Conservation (phyloP, 2,888 invertebrate genomes). For the Lochmaea crataegi region DNA sequence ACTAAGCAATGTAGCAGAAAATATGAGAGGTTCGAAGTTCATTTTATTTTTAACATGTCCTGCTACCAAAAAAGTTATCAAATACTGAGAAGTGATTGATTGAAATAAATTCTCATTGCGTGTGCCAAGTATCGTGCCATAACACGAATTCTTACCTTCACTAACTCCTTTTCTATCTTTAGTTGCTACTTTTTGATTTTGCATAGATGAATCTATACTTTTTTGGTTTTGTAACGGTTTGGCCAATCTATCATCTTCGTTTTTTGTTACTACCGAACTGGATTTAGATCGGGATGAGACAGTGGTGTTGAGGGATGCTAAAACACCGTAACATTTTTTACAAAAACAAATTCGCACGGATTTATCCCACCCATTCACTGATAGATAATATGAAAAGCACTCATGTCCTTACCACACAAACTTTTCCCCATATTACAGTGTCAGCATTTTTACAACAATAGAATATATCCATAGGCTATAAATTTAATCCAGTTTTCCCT, state of each 20-base stretch:
- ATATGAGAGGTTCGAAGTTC: not conserved
- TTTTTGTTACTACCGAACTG: conserved; percentile 71
- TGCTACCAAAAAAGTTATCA: not conserved
- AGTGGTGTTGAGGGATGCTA: conserved; percentile 82
- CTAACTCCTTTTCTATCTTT: conserved; percentile 59
- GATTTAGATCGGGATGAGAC: conserved; percentile 78
- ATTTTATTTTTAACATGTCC: conserved; percentile 4
- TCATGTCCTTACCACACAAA: conserved; percentile 37
- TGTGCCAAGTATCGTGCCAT: conserved; percentile 64
- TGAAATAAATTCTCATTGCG: conserved; percentile 47
- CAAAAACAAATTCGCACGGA: conserved; percentile 50
- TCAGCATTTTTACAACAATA: no score
- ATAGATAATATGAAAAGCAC: no score
- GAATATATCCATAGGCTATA: no score
- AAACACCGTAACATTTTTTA: conserved; percentile 67
- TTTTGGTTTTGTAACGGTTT: conserved; percentile 59
- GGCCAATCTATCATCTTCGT: conserved; percentile 65
- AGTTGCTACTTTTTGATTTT: conserved; percentile 59
- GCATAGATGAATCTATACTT: conserved; percentile 59
- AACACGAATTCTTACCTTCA: conserved; percentile 60
- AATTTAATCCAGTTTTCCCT: no score
- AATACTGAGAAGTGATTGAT: conserved; percentile 29
- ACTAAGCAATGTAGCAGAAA: conserved; percentile 1
- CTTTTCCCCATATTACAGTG: conserved; percentile 15
- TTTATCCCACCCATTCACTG: conserved; percentile 46